Percentiles rank a stretch among this genome's conserved stretches.
Evolutionary conservation across 2,113 vertebrate species (phyloP).

Genomic region (Probosciger aterrimus): DNA sequence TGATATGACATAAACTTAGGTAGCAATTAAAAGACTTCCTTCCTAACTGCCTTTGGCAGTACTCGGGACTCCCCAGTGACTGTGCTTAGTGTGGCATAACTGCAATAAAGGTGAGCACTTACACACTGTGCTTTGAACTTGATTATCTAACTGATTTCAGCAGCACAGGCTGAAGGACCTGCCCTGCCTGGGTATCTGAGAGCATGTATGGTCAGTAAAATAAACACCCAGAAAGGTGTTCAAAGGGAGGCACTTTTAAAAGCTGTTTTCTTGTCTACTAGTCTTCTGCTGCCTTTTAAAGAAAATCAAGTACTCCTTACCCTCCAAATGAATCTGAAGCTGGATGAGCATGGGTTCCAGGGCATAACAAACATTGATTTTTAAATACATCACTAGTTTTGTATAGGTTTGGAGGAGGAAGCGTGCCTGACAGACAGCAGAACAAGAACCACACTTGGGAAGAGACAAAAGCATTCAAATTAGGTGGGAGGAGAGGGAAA

Average conservation of each 20-base stretch:
- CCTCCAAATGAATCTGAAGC: not conserved
- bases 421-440: not conserved
- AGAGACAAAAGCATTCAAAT: not conserved
- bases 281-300: not conserved
- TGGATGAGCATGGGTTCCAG: not conserved
- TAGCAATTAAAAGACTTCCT: not conserved
- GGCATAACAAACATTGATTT: not conserved
- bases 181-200: not conserved
- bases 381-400: not conserved
- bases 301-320: not conserved
- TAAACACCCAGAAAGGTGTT: not conserved
- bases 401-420: not conserved
- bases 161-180: not conserved
- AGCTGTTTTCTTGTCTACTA: not conserved
- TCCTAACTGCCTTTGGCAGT: not conserved
- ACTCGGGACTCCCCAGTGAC: not conserved
- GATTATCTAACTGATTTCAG: not conserved
- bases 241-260: not conserved
- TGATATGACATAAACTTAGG: not conserved
- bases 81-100: accelerated
- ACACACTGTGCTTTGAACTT: accelerated
- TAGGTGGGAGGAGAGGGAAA: not conserved
- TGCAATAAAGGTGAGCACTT: not conserved
- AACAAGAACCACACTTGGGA: not conserved
- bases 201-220: accelerated